Evolutionary conservation across 2,797 vertebrate genomes (phyloP).

Genomic region (Naso thynnoides): DNA sequence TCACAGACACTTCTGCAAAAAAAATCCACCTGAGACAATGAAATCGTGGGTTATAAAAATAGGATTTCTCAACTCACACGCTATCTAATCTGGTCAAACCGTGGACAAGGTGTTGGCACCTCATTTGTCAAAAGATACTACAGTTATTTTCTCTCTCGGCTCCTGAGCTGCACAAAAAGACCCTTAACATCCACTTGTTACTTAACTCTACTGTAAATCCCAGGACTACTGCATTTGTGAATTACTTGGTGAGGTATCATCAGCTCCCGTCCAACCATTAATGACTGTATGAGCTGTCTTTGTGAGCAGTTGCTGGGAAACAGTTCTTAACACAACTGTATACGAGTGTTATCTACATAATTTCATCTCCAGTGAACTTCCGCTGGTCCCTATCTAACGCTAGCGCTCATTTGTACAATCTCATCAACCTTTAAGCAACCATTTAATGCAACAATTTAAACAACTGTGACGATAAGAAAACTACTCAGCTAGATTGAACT

Average conservation of each 20-base stretch:
- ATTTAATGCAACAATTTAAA: slow-evolving; percentile 17
- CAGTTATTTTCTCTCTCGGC: slow-evolving; percentile 28
- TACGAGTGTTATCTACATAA: slow-evolving; percentile 30
- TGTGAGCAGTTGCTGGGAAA: slow-evolving; percentile 57
- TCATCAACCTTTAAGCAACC: slow-evolving; percentile 3
- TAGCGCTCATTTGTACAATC: slow-evolving; percentile 14
- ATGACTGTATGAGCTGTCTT: slow-evolving; percentile 12
- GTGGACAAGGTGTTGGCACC: not conserved
- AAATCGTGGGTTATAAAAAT: not conserved
- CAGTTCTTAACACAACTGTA: slow-evolving; percentile 44
- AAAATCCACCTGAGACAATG: not conserved
- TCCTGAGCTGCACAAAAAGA: slow-evolving; percentile 33
- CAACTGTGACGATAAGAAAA: slow-evolving; percentile 1
- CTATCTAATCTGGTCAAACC: not conserved
- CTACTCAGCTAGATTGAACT: not conserved
- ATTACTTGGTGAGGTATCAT: slow-evolving; percentile 23
- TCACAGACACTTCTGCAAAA: not conserved
- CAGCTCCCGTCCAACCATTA: slow-evolving; percentile 44
- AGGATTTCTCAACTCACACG: not conserved
- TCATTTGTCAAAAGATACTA: slow-evolving; percentile 16
- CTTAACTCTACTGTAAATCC: slow-evolving; percentile 58
- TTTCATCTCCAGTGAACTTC: slow-evolving; percentile 36
- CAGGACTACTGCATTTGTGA: slow-evolving; percentile 27
- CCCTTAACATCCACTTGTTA: slow-evolving; percentile 43
- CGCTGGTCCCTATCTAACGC: slow-evolving; percentile 35